Base-by-base conservation (phyloP, 2,113 vertebrate species). In the Oxygymnocypris stewartii region DNA sequence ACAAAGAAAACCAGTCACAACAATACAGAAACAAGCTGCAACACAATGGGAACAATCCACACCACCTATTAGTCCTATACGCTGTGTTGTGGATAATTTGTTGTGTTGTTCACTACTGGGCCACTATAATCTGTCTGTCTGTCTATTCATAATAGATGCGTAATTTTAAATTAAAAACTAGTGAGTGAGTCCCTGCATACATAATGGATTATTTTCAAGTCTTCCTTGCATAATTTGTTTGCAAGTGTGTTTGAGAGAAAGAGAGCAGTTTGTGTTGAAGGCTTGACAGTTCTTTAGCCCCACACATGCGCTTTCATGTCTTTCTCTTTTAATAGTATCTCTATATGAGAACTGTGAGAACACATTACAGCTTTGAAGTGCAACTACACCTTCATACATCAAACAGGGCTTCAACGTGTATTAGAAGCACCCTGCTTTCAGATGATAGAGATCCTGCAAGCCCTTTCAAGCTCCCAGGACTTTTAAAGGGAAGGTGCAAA, bases 351-450 rank as follows among this genome's bases (percentile, higher is more conserved):
- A 69, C 44, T 23, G 11, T 51, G 35, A 71, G n/a, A 12, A 71
- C 71, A 65, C 73, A 54, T 51, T 63, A 11, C 54, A 65, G 23
- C 85, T 89, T 87, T 87, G 88, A 89, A 87, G 78, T 85, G 85
- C 71, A 63, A 84, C 23, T 49, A n/a, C 49, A 82, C 79, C 79
- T 87, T 82, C 78, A 79, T 44, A 85, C 86, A 89, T 85, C 82
- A 82, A 65, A 82, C 85, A 69, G 82, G 49, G 59, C 59, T 35
- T n/a, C n/a, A n/a, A n/a, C n/a, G n/a, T 51, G 85, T 77, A 82
- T 85, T 67, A 44, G 40, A 74, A 81, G 71, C 61, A 31, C 69
- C 85, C 44, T 20, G 35, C 49, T 73, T 76, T 71, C 37, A 84
- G 49, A 59, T 73, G 77, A 86, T 44, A 81, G 35, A 74, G 78